These are phyloP conservation scores for Campoletis raptor DNA, from an alignment of 2,888 invertebrate genomes.

Conservation along the genomic window DNA sequence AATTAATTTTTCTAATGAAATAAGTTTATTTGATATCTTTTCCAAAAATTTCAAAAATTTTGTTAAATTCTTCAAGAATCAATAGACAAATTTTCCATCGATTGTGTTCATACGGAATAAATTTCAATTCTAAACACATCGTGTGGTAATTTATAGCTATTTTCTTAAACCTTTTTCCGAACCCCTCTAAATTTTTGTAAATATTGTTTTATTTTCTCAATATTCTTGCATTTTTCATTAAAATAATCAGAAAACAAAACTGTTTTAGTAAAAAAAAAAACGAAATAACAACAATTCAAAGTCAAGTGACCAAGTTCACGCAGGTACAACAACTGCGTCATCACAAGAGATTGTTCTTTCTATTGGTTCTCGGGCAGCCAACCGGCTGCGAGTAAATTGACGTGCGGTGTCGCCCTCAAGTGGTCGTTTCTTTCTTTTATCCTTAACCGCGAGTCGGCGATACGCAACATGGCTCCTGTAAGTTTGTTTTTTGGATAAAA, in stretches of 20 bases:
- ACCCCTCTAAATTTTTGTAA: not conserved
- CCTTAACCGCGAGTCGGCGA: slow-evolving; percentile 51
- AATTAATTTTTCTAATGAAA: not conserved
- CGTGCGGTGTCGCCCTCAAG: slow-evolving; percentile 11
- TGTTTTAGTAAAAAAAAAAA: not conserved
- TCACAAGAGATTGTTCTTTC: not conserved
- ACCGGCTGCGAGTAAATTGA: not conserved
- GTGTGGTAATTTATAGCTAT: not conserved
- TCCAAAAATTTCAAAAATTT: not conserved
- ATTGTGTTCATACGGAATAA: not conserved
- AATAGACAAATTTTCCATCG: not conserved
- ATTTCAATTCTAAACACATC: not conserved
- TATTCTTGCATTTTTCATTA: not conserved
- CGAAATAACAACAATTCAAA: slow-evolving; percentile 2
- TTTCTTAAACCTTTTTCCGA: not conserved
- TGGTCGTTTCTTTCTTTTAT: slow-evolving; percentile 73
- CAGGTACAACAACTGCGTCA: not conserved
- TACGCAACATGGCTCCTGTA: slow-evolving; percentile 80
- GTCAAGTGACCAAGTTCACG: not conserved
- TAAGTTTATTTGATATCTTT: not conserved
- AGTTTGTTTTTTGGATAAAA: slow-evolving; percentile 70
- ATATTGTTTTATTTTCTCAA: not conserved
- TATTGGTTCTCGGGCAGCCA: not conserved
- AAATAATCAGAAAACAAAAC: not conserved
- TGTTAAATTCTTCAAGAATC: not conserved